phyloP scores from a whole-genome alignment of 2,888 invertebrate genomes.

The Podabrus alpinus region DNA sequence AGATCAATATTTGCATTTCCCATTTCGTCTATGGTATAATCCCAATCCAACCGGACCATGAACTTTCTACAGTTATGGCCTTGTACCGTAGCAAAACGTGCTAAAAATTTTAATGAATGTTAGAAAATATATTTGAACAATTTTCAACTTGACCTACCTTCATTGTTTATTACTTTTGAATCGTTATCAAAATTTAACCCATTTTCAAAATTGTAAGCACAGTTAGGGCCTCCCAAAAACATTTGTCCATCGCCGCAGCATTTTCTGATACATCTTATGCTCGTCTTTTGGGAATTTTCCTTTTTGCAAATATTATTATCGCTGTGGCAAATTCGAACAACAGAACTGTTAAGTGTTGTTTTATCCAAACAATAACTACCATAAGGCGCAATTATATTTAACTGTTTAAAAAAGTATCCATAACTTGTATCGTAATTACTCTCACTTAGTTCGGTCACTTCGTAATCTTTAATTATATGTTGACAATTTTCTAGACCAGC shows the following conservation, averaged over 20 bases:
- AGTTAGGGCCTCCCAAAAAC: background rate
- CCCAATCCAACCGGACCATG: slow-evolving; percentile 1
- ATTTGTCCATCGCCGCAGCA: slow-evolving; percentile 24
- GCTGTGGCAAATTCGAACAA: slow-evolving; percentile 3
- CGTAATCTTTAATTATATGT: background rate
- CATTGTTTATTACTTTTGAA: background rate
- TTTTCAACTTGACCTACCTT: slow-evolving; percentile 10
- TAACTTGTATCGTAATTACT: background rate
- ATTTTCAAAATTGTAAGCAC: background rate
- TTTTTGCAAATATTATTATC: background rate
- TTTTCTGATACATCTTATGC: slow-evolving; percentile 17
- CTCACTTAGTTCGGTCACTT: background rate
- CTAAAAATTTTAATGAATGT: slow-evolving; percentile 3
- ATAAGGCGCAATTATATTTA: background rate
- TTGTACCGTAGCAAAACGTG: slow-evolving; percentile 12
- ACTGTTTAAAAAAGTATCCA: background rate
- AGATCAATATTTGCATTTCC: slow-evolving; percentile 10
- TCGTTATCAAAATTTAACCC: slow-evolving; percentile 7
- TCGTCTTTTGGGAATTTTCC: background rate
- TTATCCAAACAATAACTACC: slow-evolving; percentile 7
- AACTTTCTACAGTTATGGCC: slow-evolving; percentile 15
- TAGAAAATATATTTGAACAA: background rate
- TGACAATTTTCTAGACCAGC: background rate
- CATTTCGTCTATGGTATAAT: slow-evolving; percentile 15
- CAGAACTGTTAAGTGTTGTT: background rate